These are phyloP conservation scores for Pachycephus smyrnensis DNA, from an alignment of 2,888 invertebrate species.

Conservation along the genomic window DNA sequence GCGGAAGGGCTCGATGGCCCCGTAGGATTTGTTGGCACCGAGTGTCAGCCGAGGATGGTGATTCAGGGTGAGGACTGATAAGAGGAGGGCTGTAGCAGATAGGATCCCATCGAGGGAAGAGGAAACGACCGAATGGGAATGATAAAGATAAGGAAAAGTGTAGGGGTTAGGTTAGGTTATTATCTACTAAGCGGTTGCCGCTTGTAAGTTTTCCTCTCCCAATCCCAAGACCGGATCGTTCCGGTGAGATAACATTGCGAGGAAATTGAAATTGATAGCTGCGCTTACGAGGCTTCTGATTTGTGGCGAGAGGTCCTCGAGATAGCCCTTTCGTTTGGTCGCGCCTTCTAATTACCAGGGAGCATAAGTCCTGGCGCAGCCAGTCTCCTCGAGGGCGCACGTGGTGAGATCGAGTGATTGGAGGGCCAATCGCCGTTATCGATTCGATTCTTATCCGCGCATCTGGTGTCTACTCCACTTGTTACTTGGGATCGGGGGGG, in stretches of 20 bases:
- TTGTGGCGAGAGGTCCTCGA: slow-evolving; percentile 16
- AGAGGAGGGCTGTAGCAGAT: slow-evolving; percentile 1
- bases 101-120: neutral
- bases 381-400: too few species aligned
- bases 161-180: slow-evolving; percentile 17
- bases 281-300: slow-evolving; percentile 27
- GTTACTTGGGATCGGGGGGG: neutral
- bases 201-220: slow-evolving; percentile 15
- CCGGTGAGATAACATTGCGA: slow-evolving; percentile 29
- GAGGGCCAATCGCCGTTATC: neutral
- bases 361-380: neutral
- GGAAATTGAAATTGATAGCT: slow-evolving; percentile 51
- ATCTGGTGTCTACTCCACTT: neutral
- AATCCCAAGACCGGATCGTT: slow-evolving; percentile 21
- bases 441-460: neutral
- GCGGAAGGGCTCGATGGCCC: neutral
- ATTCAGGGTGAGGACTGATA: slow-evolving; percentile 12
- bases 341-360: neutral
- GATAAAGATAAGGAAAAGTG: slow-evolving; percentile 19
- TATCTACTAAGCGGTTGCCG: slow-evolving; percentile 16
- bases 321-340: neutral
- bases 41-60: slow-evolving; percentile 1
- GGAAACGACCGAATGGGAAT: slow-evolving; percentile 24
- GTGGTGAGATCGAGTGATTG: neutral
- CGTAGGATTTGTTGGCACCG: neutral